These are phyloP conservation scores for Lepidocyrtoides sp. DNA, from an alignment of 2,888 invertebrate genomes.

Conservation along the genomic window DNA sequence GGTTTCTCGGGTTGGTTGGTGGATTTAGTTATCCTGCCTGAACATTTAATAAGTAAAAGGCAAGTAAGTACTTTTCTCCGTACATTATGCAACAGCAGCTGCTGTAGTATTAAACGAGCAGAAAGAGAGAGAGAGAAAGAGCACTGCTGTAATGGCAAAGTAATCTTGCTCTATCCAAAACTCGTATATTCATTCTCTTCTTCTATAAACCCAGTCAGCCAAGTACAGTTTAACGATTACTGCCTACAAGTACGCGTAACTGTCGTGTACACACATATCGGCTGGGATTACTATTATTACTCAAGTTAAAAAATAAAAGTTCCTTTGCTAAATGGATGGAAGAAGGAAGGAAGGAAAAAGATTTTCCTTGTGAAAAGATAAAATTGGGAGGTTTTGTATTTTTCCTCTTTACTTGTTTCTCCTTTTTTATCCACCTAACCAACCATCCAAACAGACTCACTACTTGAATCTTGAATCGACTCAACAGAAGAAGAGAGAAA, in stretches of 20 bases:
- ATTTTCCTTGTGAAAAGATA: not conserved
- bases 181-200: too few species aligned
- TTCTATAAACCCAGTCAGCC: not conserved
- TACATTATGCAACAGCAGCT: not conserved
- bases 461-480: not conserved
- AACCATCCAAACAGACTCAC: too few species aligned
- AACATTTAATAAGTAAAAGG: too few species aligned
- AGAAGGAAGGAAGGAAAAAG: not conserved
- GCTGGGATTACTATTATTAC: not conserved
- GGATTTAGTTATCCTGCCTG: constrained; percentile 10
- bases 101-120: not conserved
- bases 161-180: constrained; percentile 11
- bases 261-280: not conserved
- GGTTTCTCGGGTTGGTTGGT: constrained; percentile 29
- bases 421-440: not conserved
- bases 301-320: constrained; percentile 25
- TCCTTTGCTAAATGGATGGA: too few species aligned
- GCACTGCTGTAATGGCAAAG: not conserved
- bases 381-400: constrained; percentile 5
- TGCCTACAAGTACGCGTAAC: not conserved
- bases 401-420: not conserved
- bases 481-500: too few species aligned
- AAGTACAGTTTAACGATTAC: constrained; percentile 19
- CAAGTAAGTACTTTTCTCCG: not conserved
- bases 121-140: too few species aligned